phyloP scores from a whole-genome alignment of 2,797 vertebrate species.

The Micromesistius poutassou region DNA sequence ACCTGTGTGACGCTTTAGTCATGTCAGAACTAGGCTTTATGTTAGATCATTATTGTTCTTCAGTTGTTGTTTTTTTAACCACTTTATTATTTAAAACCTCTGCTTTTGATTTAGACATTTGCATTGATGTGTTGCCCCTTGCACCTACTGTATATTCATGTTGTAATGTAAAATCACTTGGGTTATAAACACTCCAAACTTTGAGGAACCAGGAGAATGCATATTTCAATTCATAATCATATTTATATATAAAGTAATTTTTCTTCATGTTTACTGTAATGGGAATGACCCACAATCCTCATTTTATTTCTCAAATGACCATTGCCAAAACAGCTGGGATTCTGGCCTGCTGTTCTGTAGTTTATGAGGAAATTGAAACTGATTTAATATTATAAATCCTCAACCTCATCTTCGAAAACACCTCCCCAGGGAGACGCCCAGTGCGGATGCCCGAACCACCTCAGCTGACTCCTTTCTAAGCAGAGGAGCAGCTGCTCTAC shows the following conservation, averaged over 20 bases:
- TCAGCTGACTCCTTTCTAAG: too few species aligned
- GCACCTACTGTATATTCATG: not conserved
- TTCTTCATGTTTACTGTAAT: not conserved
- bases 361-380: too few species aligned
- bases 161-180: not conserved
- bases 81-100: not conserved
- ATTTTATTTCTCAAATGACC: not conserved
- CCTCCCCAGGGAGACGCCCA: too few species aligned
- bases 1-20: not conserved
- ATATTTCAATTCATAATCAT: not conserved
- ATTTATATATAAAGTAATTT: not conserved
- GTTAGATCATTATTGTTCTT: not conserved
- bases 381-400: not conserved
- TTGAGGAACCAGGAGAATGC: not conserved
- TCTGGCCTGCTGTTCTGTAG: too few species aligned
- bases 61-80: not conserved
- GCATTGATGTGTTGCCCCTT: not conserved
- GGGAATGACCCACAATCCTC: slow-evolving; percentile 1
- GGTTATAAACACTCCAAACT: not conserved
- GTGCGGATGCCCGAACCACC: too few species aligned
- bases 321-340: not conserved
- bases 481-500: too few species aligned
- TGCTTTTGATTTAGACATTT: not conserved
- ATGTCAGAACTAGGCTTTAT: not conserved
- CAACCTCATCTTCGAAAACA: too few species aligned